Evolutionary conservation across 2,113 vertebrate species (phyloP), one percentile per base, ranked within the genome.

Genomic region (Xenotilapia caudafasciata): DNA sequence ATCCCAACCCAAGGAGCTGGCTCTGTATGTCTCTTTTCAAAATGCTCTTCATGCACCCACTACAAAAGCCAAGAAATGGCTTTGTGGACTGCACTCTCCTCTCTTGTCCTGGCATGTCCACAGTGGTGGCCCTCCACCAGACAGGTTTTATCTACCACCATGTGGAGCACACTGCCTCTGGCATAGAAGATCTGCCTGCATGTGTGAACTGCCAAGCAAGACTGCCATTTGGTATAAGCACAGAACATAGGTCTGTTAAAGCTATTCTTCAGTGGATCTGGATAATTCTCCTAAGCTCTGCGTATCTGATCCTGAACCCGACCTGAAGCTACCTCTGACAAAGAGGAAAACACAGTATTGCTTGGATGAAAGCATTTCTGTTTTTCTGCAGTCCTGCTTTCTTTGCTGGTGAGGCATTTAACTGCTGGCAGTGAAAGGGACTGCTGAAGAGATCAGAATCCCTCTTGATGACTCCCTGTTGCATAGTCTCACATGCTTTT

Each of bases 61-160:
- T 28, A 40, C 28, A 45, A 58, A 42, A 87, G 89, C 85, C 80
- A 86, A 81, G 49, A 80, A 80, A 80, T 62, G 51, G 75, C 83
- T 93, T 73, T 13, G 77, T 93, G 83, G 83, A 87, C 45, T 33
- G 35, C 7, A 6, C 31, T 79, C 45, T 17, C 53, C 70, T 82
- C 70, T 90, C 55, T 86, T 86, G 82, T 90, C 60, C n/a, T 90
- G 87, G 90, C 88, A 83, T 92, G 87, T 89, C 84, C 89, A 83
- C 86, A 83, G 89, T 60, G 58, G 90, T 88, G 87, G 87, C 89
- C 70, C 53, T 28, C 83, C 70, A 91, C 84, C 88, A 86, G 83
- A 49, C 56, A 60, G 81, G 86, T 80, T 93, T 93, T 88, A 93
- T 93, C 90, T 91, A 80, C 82, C 83, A 88, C 88, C 86, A 86